Percentiles rank a stretch among this genome's conserved stretches.
These are phyloP conservation scores for Harpalus rubripes DNA, from an alignment of 2,888 invertebrate genomes.

Conservation along the genomic window DNA sequence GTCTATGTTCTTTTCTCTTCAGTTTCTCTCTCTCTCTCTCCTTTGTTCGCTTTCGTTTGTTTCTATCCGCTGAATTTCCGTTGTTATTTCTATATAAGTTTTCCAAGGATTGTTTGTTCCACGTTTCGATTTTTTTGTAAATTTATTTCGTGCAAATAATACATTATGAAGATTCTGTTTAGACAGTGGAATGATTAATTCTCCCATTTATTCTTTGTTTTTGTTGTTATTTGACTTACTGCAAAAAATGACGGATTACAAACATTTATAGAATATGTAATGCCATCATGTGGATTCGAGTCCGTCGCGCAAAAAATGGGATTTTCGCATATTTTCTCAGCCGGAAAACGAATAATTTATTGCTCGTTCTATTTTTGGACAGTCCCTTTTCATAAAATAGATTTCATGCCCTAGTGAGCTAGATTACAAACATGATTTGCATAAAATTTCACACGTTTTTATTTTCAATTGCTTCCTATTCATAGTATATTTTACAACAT, in stretches of 20 bases:
- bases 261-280: constrained; percentile 49
- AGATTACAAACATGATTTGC: background rate
- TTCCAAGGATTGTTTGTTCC: constrained; percentile 46
- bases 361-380: constrained; percentile 8
- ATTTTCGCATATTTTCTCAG: constrained; percentile 35
- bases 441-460: background rate
- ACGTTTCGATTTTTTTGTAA: constrained; percentile 45
- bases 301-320: constrained; percentile 13
- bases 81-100: constrained; percentile 55
- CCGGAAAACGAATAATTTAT: constrained; percentile 24
- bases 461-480: background rate
- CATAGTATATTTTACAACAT: background rate
- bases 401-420: background rate
- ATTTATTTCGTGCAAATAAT: constrained; percentile 56
- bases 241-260: constrained; percentile 34
- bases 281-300: constrained; percentile 1
- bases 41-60: constrained; percentile 52
- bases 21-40: constrained; percentile 9
- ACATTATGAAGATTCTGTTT: constrained; percentile 46
- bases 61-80: constrained; percentile 52
- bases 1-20: constrained; percentile 58
- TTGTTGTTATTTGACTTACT: constrained; percentile 43
- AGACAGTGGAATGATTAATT: constrained; percentile 56
- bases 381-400: constrained; percentile 9
- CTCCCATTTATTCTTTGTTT: constrained; percentile 40